These are phyloP conservation scores for Melinaea marsaeus DNA, from an alignment of 2,888 invertebrate species.

Conservation along the genomic window DNA sequence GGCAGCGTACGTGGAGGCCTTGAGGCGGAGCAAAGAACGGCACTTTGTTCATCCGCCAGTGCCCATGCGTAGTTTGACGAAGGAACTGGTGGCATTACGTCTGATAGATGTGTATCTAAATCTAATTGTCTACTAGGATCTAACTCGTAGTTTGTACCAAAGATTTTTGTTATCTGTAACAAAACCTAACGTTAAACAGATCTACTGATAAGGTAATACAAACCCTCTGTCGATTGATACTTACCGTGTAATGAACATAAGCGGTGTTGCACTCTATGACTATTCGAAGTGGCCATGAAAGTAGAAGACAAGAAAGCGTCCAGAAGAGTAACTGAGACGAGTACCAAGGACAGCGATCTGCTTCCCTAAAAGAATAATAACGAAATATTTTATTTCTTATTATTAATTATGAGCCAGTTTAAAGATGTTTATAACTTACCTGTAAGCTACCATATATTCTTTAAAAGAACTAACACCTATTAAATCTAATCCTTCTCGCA, in stretches of 20 bases:
- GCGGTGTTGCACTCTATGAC: constrained; percentile 89
- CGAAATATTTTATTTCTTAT: constrained; percentile 13
- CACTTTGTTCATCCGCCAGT: no score
- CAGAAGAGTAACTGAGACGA: constrained; percentile 85
- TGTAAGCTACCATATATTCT: constrained; percentile 77
- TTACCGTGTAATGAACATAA: constrained; percentile 87
- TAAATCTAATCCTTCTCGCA: constrained; percentile 87
- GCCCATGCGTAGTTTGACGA: no score
- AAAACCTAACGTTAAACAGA: constrained; percentile 5
- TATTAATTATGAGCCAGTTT: background rate
- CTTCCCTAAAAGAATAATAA: constrained; percentile 52
- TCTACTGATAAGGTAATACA: background rate
- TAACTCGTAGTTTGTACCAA: no score
- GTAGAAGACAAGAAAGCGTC: constrained; percentile 83
- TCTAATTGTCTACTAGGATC: no score
- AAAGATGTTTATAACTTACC: constrained; percentile 43
- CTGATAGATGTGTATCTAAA: no score
- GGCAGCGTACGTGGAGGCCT: no score
- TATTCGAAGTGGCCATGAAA: constrained; percentile 90
- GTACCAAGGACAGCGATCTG: constrained; percentile 80
- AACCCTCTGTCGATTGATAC: constrained; percentile 24
- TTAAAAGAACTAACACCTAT: constrained; percentile 79
- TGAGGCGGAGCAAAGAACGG: constrained; percentile 76
- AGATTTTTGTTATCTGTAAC: no score
- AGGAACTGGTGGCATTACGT: no score